These are phyloP conservation scores for Otolemur crassicaudatus DNA, from an alignment of 2,797 vertebrate genomes.

Conservation along the genomic window DNA sequence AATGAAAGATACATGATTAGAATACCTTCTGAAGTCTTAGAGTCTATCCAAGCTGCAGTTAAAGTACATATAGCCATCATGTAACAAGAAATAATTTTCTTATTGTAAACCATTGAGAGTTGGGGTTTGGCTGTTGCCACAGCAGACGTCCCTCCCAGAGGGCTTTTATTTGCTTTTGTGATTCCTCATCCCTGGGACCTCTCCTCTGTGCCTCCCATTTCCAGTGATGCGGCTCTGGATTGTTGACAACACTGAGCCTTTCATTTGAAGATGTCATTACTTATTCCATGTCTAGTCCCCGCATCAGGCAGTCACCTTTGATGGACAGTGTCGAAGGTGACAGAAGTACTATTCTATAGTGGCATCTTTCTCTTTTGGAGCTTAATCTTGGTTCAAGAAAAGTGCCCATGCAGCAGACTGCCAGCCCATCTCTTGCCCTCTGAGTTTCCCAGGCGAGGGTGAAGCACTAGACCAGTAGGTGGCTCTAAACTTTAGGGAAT, in stretches of 20 bases:
- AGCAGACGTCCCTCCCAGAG: not conserved
- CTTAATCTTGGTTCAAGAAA: not conserved
- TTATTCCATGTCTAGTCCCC: not conserved
- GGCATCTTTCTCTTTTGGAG: not conserved
- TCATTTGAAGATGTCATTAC: not conserved
- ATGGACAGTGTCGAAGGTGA: not conserved
- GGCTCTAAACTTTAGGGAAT: not conserved
- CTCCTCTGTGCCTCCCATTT: not conserved
- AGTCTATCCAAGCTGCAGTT: not conserved
- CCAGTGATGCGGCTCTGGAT: not conserved
- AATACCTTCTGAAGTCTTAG: not conserved
- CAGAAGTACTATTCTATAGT: not conserved
- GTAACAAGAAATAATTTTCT: not conserved
- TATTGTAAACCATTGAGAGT: not conserved
- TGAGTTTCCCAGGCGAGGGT: not conserved
- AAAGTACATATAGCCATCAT: not conserved
- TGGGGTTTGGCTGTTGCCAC: not conserved
- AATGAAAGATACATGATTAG: not conserved
- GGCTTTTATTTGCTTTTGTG: not conserved
- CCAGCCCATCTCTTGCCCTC: not conserved
- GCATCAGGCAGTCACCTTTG: not conserved
- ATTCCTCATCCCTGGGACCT: not conserved
- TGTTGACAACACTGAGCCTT: not conserved
- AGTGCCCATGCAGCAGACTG: not conserved
- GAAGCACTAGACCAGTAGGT: not conserved